Base-by-base conservation (phyloP, 2,113 vertebrate genomes). In the Mustela lutreola region DNA sequence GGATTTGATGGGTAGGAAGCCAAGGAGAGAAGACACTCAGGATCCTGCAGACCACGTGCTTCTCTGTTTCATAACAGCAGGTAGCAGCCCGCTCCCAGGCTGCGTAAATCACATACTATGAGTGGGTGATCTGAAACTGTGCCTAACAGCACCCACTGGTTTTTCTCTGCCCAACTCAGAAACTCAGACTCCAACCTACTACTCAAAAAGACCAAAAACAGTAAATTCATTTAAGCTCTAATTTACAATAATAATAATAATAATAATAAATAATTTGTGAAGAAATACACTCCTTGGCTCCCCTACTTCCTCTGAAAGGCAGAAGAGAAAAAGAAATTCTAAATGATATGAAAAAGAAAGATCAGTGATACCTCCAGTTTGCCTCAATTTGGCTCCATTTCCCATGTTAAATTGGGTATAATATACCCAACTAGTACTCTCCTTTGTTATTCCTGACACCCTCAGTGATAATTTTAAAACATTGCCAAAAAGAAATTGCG, bases 301-400 rank as follows among this genome's bases (percentile, higher is more conserved):
- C 15, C 10, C 81, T 48, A 26, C 9, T 26, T 56, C 79, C 26
- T 91, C 60, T 19, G 21, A 81, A 97, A 95, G 10, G 14, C 24
- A 75, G 62, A 83, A 83, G 75, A 50, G 36, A 33, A 58, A 93
- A 91, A 53, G n/a, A 76, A 94, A 56, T n/a, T 42, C 15, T 36
- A 85, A 96, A n/a, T 81, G 18, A 58, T 33, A 60, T 53, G 15
- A 16, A 22, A 22, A 8, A 56, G 18, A 60, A 31, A 26, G 63
- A 70, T n/a, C 45, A 60, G 21, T 1, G 1, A 14, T 63, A 31
- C 42, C 5, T 70, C 58, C 31, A 48, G 48, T 73, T 36, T 82
- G 16, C 19, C 18, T 89, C 26, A 21, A 22, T 89, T 42, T 56
- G 81, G 18, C 36, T 95, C 14, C 12, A 22, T 50, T 21, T 58